These are phyloP conservation scores for Buceros bicornis DNA, from an alignment of 2,797 vertebrate species.

Conservation along the genomic window DNA sequence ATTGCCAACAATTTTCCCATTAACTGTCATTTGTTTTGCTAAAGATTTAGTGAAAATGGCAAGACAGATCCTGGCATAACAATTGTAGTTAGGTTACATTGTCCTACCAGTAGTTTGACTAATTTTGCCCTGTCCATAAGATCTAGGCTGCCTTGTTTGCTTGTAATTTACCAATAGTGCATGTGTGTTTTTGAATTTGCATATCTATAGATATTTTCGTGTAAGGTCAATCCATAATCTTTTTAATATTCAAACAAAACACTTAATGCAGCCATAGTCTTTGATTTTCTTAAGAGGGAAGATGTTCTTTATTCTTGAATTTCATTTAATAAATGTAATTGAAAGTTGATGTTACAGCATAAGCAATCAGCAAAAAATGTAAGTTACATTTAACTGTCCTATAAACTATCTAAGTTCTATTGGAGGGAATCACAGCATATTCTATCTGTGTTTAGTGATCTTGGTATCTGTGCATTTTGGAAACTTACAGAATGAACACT, in stretches of 20 bases:
- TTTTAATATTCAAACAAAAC: background rate
- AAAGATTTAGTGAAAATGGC: background rate
- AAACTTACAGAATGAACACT: background rate
- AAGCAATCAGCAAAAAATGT: too few species aligned
- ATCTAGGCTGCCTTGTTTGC: background rate
- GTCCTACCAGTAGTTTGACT: background rate
- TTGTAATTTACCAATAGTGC: background rate
- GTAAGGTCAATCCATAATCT: background rate
- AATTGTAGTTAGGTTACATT: background rate
- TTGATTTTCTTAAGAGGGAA: background rate
- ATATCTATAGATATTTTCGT: background rate
- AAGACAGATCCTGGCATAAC: background rate
- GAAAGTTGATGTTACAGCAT: background rate
- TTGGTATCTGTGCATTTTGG: background rate
- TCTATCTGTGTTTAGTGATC: background rate
- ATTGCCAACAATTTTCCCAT: background rate
- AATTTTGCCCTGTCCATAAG: background rate
- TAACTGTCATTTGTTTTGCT: slow-evolving; percentile 1
- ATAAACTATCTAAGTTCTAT: background rate
- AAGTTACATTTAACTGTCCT: background rate
- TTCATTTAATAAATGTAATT: background rate
- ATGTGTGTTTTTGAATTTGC: background rate
- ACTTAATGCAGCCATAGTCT: background rate
- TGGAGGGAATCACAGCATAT: background rate
- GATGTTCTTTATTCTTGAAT: background rate